These are phyloP conservation scores for Colaptes auratus DNA, from an alignment of 2,113 vertebrate species.

Conservation along the genomic window DNA sequence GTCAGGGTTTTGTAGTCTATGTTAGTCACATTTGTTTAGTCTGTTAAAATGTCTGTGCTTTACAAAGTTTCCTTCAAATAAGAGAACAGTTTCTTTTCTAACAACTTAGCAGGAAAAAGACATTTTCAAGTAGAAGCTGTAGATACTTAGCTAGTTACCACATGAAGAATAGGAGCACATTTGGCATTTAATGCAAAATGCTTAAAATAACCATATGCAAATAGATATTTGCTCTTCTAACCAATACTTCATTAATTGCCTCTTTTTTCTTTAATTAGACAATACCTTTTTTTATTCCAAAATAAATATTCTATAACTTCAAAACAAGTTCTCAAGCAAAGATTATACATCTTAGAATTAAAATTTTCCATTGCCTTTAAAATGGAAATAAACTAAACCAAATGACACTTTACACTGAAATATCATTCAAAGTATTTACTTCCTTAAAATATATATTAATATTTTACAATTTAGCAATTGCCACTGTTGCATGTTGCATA, in stretches of 20 bases:
- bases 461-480: constrained; percentile 45
- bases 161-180: constrained; percentile 8
- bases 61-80: neutral
- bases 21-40: neutral
- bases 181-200: neutral
- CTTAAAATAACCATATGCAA: neutral
- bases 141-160: neutral
- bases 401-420: constrained; percentile 15
- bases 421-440: constrained; percentile 37
- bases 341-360: constrained; percentile 22
- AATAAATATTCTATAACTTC: constrained; percentile 58
- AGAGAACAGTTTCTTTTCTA: neutral
- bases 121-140: constrained; percentile 21
- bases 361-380: neutral
- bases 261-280: constrained; percentile 10
- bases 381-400: constrained; percentile 36
- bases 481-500: neutral
- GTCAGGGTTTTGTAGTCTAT: neutral
- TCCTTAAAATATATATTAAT: constrained; percentile 44
- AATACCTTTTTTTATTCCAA: constrained; percentile 17
- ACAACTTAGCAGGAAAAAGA: constrained; percentile 18
- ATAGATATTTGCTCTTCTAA: constrained; percentile 11
- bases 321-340: constrained; percentile 22
- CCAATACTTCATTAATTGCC: neutral
- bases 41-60: neutral